These are phyloP conservation scores for Eulithis testata DNA, from an alignment of 2,888 invertebrate species.

Conservation along the genomic window DNA sequence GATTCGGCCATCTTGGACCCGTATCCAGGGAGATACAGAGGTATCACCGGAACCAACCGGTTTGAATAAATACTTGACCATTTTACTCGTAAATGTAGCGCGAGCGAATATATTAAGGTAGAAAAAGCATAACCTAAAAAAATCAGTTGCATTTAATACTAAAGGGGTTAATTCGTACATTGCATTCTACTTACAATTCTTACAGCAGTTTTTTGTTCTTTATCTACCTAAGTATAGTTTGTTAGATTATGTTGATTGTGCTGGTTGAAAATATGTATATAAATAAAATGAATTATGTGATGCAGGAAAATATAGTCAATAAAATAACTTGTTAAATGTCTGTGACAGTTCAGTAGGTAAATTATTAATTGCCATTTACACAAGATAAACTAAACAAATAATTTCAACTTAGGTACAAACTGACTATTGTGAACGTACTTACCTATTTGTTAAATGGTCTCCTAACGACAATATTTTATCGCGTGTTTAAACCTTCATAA, in stretches of 20 bases:
- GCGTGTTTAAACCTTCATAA: neutral
- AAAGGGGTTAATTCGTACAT: neutral
- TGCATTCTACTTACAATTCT: no score
- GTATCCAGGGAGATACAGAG: conserved; percentile 92
- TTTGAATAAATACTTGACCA: neutral
- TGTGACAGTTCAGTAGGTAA: neutral
- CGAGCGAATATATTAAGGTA: no score
- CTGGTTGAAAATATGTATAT: neutral
- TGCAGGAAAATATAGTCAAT: no score
- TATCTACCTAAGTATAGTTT: no score
- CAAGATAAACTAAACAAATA: neutral
- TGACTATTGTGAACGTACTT: neutral
- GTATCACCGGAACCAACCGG: conserved; percentile 66
- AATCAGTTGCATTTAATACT: neutral
- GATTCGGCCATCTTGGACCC: conserved; percentile 97
- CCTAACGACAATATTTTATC: neutral
- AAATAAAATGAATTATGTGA: no score
- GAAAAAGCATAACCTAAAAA: no score
- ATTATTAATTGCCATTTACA: neutral
- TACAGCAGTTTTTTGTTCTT: no score
- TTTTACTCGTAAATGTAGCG: conserved; percentile 6
- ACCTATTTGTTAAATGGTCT: neutral
- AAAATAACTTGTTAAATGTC: neutral
- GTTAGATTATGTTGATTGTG: neutral
- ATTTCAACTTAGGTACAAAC: neutral